A percentile compares a stretch with the other conserved stretches of the same genome.
These are phyloP conservation scores for Decapterus maruadsi DNA, from an alignment of 2,797 vertebrate genomes.

Conservation along the genomic window DNA sequence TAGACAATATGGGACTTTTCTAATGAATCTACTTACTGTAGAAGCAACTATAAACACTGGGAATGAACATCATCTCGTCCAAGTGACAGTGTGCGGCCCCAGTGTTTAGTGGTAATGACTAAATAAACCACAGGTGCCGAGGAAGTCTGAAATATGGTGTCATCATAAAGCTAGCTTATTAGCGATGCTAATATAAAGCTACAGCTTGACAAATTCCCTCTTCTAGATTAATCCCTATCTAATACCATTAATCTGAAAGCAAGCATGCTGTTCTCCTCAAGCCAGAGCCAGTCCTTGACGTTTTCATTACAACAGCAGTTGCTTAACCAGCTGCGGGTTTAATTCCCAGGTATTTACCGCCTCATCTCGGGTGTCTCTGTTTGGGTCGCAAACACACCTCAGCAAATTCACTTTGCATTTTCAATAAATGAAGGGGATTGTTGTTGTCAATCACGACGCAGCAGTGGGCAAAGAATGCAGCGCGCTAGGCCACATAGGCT, in stretches of 20 bases:
- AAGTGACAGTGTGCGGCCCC: slow-evolving; percentile 33
- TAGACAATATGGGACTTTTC: slow-evolving; percentile 26
- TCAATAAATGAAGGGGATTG: slow-evolving; percentile 52
- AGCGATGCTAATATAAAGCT: slow-evolving; percentile 67
- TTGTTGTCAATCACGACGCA: slow-evolving; percentile 54
- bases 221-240: slow-evolving; percentile 74
- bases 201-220: slow-evolving; percentile 72
- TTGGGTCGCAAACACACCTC: slow-evolving; percentile 57
- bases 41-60: slow-evolving; percentile 4
- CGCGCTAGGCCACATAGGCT: slow-evolving; percentile 29
- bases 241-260: slow-evolving; percentile 79
- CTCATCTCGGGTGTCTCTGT: slow-evolving; percentile 46
- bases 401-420: slow-evolving; percentile 66
- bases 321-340: slow-evolving; percentile 65
- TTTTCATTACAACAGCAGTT: slow-evolving; percentile 70
- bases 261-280: slow-evolving; percentile 68
- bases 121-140: slow-evolving; percentile 42
- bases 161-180: slow-evolving; percentile 63
- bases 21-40: slow-evolving; percentile 34
- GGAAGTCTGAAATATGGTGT: slow-evolving; percentile 42
- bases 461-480: slow-evolving; percentile 33
- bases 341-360: slow-evolving; percentile 68
- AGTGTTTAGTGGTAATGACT: slow-evolving; percentile 39
- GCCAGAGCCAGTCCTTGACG: slow-evolving; percentile 60
- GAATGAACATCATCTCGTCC: slow-evolving; percentile 23